Evolutionary conservation across 2,888 invertebrate species (phyloP).

Genomic region (Myopa tessellatipennis): DNA sequence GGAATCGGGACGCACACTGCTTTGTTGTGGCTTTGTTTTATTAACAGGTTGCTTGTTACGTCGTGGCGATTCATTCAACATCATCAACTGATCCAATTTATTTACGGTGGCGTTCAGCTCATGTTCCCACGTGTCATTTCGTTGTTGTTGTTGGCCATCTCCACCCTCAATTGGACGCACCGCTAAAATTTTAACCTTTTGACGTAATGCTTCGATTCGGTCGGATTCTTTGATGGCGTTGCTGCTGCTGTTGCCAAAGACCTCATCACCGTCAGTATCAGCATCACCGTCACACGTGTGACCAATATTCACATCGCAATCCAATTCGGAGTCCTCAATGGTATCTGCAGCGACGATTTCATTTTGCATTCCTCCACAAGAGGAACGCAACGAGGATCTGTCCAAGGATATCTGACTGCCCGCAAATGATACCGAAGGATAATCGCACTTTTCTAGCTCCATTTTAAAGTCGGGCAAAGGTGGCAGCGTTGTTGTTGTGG

Average conservation of each 20-base stretch:
- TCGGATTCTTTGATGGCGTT: slow-evolving; percentile 67
- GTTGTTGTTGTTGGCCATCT: slow-evolving; percentile 75
- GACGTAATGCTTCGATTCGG: slow-evolving; percentile 74
- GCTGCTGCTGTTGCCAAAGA: slow-evolving; percentile 48
- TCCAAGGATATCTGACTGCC: slow-evolving; percentile 70
- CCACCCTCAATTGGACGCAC: slow-evolving; percentile 80
- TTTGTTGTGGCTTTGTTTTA: slow-evolving; percentile 49
- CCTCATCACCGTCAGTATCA: slow-evolving; percentile 53
- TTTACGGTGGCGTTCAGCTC: slow-evolving; percentile 83
- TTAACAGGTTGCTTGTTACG: slow-evolving; percentile 48
- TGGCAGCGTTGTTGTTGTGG: slow-evolving; percentile 58
- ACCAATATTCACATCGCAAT: slow-evolving; percentile 45
- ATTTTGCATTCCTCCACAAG: slow-evolving; percentile 25
- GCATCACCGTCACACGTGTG: slow-evolving; percentile 48
- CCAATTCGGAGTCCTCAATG: slow-evolving; percentile 51
- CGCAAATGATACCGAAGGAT: slow-evolving; percentile 67
- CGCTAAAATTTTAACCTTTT: slow-evolving; percentile 78
- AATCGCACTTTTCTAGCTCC: slow-evolving; percentile 73
- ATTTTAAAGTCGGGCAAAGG: slow-evolving; percentile 70
- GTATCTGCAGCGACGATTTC: slow-evolving; percentile 12
- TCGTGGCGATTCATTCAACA: slow-evolving; percentile 72
- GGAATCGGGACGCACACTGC: slow-evolving; percentile 56
- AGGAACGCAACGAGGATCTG: slow-evolving; percentile 55
- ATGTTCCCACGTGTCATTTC: slow-evolving; percentile 76
- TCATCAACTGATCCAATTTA: slow-evolving; percentile 78